phyloP scores from a whole-genome alignment of 2,797 vertebrate species.

The Lepidocolaptes lacrymiger region DNA sequence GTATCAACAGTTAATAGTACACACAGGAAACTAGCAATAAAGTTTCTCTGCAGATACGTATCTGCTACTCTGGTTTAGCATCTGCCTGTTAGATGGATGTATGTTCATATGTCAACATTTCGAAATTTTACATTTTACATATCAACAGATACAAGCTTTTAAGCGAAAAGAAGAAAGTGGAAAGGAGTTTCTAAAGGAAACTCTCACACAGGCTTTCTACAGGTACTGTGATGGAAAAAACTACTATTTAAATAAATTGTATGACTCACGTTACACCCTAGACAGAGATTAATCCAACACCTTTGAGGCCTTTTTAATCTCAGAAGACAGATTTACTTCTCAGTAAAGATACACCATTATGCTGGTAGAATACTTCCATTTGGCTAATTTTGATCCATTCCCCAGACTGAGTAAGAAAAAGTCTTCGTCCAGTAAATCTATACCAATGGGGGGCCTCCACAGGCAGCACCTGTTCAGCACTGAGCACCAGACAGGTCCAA shows the following conservation, averaged over 20 bases:
- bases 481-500: neutral
- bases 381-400: neutral
- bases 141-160: neutral
- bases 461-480: fast-evolving
- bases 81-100: neutral
- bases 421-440: neutral
- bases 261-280: neutral
- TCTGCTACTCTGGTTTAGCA: neutral
- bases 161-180: neutral
- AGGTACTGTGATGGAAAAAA: neutral
- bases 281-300: neutral
- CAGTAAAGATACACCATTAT: neutral
- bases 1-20: neutral
- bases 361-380: neutral
- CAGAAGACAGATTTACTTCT: neutral
- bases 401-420: neutral
- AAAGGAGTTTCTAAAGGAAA: neutral
- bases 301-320: neutral
- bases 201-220: neutral
- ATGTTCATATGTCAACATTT: neutral
- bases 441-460: fast-evolving
- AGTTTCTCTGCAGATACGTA: neutral
- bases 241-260: neutral
- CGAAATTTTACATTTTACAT: neutral
- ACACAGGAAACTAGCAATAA: neutral